Evolutionary conservation across 2,113 vertebrate species (phyloP).

Genomic region (Heterotilapia buettikoferi): DNA sequence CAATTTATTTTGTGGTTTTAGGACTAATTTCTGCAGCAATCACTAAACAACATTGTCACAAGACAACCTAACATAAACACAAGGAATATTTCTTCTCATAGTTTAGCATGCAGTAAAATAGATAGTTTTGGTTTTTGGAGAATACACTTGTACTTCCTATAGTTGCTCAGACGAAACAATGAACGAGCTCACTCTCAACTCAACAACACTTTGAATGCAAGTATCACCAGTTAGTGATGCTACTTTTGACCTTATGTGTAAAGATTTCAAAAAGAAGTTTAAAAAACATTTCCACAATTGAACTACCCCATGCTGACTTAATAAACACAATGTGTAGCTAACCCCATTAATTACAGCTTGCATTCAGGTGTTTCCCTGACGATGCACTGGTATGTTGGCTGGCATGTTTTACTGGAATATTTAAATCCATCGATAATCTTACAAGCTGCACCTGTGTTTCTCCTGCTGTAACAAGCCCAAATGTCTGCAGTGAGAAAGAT

Average conservation of each 20-base stretch:
- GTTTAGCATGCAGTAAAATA: too few relatives aligned
- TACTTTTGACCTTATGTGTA: not conserved
- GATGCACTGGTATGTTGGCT: not conserved
- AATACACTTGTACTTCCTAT: not conserved
- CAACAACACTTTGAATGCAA: not conserved
- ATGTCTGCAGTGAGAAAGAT: not conserved
- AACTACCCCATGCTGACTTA: not conserved
- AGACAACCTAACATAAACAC: too few relatives aligned
- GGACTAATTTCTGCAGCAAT: too few relatives aligned
- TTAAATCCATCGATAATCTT: not conserved
- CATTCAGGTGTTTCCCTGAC: not conserved
- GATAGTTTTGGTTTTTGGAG: too few relatives aligned
- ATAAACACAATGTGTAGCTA: not conserved
- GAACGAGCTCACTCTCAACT: not conserved
- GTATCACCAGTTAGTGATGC: not conserved
- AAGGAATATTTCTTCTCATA: too few relatives aligned
- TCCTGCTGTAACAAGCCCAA: not conserved
- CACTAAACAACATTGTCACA: too few relatives aligned
- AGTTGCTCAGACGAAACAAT: not conserved
- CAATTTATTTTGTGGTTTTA: too few relatives aligned
- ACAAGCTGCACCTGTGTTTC: not conserved
- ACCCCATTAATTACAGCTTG: not conserved
- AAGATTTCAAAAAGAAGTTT: not conserved
- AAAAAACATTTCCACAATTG: not conserved
- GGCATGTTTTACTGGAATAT: not conserved